Evolutionary conservation across 2,888 invertebrate genomes (phyloP).

Genomic region (Eucriotettix oculatus): DNA sequence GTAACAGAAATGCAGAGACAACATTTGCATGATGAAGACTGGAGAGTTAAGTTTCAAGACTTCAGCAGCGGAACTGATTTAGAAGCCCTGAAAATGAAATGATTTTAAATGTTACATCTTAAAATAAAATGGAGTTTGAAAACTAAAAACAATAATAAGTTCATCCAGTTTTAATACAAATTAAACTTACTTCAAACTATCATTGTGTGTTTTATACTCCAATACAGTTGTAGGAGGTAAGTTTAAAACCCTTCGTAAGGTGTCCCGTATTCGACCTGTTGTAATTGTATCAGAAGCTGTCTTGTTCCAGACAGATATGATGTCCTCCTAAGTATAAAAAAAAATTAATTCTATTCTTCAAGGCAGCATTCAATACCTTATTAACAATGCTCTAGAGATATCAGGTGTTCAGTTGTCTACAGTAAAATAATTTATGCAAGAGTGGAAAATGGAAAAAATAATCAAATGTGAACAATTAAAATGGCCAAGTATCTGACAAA

Average conservation of each 20-base stretch:
- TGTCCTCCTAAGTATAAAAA: constrained; percentile 57
- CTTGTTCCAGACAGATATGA: constrained; percentile 93
- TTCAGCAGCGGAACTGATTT: constrained; percentile 1
- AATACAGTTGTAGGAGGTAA: constrained; percentile 82
- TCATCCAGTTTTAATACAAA: constrained; percentile 5
- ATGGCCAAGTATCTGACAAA: no score
- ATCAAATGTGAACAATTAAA: no score
- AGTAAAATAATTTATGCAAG: neutral
- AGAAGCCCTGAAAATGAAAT: constrained; percentile 2
- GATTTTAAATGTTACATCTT: neutral
- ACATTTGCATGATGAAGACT: neutral
- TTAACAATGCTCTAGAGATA: no score
- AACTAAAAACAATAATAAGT: constrained; percentile 4
- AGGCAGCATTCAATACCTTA: no score
- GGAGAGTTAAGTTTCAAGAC: neutral
- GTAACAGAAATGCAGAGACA: neutral
- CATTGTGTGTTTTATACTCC: constrained; percentile 81
- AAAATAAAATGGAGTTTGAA: neutral
- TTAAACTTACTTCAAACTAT: constrained; percentile 54
- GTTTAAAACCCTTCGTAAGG: constrained; percentile 84
- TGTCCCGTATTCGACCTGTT: constrained; percentile 85
- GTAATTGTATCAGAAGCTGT: constrained; percentile 80
- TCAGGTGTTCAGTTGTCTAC: no score
- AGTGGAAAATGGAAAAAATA: neutral
- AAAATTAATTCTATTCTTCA: neutral